These are phyloP conservation scores for Megaceryle torquata DNA, from an alignment of 2,113 vertebrate genomes.

Conservation along the genomic window DNA sequence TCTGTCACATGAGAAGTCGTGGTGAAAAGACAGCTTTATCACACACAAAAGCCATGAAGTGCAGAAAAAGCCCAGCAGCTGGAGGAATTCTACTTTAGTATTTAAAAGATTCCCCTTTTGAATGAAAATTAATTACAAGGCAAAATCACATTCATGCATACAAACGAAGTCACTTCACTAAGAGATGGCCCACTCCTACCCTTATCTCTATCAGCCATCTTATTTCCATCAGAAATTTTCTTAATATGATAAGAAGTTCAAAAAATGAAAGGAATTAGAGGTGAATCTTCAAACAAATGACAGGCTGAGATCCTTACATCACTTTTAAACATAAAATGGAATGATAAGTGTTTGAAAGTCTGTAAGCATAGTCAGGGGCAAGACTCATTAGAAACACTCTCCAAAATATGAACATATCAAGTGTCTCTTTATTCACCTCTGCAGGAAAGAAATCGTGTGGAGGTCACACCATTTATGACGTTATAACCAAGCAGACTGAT, in stretches of 20 bases:
- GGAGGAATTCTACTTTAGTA: background rate
- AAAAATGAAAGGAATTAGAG: background rate
- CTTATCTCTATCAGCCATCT: background rate
- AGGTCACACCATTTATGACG: background rate
- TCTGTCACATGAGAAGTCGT: background rate
- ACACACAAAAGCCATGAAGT: background rate
- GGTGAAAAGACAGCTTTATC: constrained; percentile 50
- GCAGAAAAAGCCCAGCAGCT: background rate
- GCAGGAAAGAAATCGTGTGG: background rate
- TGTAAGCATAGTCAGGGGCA: background rate
- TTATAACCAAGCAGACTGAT: background rate
- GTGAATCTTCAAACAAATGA: background rate
- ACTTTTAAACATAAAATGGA: background rate
- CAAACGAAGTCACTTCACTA: background rate
- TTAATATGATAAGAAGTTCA: background rate
- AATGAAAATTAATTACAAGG: background rate
- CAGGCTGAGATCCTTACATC: background rate
- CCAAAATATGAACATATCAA: background rate
- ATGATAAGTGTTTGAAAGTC: background rate
- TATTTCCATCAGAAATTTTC: background rate
- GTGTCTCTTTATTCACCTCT: background rate
- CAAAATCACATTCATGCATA: background rate
- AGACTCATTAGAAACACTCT: background rate
- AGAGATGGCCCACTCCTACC: background rate
- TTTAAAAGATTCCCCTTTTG: background rate